Evolutionary conservation across 1,140 invertebrate species (phyloP).

Genomic region (Caenorhabditis brenneri): DNA sequence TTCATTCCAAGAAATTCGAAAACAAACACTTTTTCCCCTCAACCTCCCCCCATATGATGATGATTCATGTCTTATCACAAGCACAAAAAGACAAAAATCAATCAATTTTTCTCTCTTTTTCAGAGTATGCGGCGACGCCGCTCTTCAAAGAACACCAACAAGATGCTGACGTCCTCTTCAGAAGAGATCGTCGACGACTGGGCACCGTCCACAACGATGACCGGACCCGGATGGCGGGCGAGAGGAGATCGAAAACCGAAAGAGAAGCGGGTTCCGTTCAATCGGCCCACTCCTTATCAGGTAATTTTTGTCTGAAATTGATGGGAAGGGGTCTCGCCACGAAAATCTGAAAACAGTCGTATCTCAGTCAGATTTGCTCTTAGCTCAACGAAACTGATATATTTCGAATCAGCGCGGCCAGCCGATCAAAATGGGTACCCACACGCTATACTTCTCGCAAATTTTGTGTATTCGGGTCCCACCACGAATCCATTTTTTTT

Average conservation of each 20-base stretch:
- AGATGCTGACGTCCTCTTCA: neutral
- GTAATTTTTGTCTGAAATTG: conserved; percentile 4
- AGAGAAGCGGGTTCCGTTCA: conserved; percentile 64
- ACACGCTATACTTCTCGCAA: too few relatives aligned
- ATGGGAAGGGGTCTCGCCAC: too few relatives aligned
- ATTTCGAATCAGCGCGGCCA: too few relatives aligned
- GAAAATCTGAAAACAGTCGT: too few relatives aligned
- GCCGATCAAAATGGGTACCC: too few relatives aligned
- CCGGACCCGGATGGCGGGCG: conserved; percentile 59
- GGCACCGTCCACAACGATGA: neutral
- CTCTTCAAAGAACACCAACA: neutral
- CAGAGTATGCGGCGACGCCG: conserved; percentile 32
- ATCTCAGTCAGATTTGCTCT: too few relatives aligned
- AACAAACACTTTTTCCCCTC: too few relatives aligned
- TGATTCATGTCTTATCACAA: neutral
- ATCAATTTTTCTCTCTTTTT: neutral
- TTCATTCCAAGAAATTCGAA: too few relatives aligned
- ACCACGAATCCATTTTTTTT: neutral
- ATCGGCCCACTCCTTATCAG: conserved; percentile 59
- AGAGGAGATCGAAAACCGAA: conserved; percentile 58
- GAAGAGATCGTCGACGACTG: neutral
- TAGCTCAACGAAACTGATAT: too few relatives aligned
- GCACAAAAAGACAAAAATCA: neutral
- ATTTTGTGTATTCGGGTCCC: conserved; percentile 12
- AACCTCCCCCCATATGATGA: too few relatives aligned